Conservation (phyloP, 2,888 invertebrate species). For the Cistogaster globosa region DNA sequence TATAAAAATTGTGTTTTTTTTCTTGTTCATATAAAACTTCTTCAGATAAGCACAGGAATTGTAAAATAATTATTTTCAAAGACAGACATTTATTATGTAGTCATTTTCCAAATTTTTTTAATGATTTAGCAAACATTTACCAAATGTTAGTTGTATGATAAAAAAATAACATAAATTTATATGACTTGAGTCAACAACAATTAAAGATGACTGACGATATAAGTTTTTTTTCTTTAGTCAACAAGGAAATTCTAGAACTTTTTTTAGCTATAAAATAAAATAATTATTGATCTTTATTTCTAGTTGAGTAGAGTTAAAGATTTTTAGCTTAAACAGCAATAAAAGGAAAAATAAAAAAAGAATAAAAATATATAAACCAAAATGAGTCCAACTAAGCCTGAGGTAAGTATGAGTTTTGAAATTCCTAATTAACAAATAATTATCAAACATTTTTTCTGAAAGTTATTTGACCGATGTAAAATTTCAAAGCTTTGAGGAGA, state of each 20-base stretch:
- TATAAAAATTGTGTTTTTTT: conserved; percentile 19
- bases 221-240: not conserved
- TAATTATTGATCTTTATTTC: too few relatives aligned
- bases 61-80: not conserved
- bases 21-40: not conserved
- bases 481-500: too few relatives aligned
- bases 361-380: too few relatives aligned
- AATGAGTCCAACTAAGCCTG: too few relatives aligned
- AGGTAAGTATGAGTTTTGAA: too few relatives aligned
- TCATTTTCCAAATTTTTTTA: not conserved
- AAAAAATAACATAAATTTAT: conserved; percentile 5
- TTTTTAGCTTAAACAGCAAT: too few relatives aligned
- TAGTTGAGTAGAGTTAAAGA: too few relatives aligned
- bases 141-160: not conserved
- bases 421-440: too few relatives aligned
- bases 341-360: too few relatives aligned
- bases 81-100: conserved; percentile 9
- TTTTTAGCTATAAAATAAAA: not conserved
- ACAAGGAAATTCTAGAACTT: not conserved
- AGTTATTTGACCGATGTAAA: too few relatives aligned
- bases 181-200: conserved; percentile 33
- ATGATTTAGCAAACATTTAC: conserved; percentile 43
- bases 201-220: not conserved
- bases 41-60: conserved; percentile 2
- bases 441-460: too few relatives aligned